Evolutionary conservation across 1,140 invertebrate species (phyloP), one percentile per base, ranked within the genome.

Genomic region (Bombyx mandarina): DNA sequence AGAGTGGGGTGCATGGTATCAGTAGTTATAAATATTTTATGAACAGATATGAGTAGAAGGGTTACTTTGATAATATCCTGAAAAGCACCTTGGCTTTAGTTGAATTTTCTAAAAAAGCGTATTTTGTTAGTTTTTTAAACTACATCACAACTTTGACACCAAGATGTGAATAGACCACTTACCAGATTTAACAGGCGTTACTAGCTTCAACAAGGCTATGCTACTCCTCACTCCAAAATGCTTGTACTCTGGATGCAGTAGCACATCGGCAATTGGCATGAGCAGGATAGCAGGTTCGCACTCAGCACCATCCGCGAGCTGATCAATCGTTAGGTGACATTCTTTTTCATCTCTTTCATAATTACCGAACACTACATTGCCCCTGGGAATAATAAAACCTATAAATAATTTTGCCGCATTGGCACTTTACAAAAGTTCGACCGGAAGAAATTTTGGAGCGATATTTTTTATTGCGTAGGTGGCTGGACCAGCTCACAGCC

Each of bases 171-270:
- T 45, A 26, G 4, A 45, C 6, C 8, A 63, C 74, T 71, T 57
- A 83, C 80, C 66, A 1, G 82, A 86, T 26, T 71, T 75, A 1
- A 86, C 49, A 0, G 72, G 52, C 0, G 68, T 76, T 8, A 83
- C 63, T 8, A 83, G 58, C 54, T 83, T 86, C 12, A 86, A 35
- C 7, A 86, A 54, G 3, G 82, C 80, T 0, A 86, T 58, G 51
- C 80, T 86, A 56, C 71, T 67, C 22, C 56, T 75, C 0, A 65
- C 72, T 0, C 69, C 71, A 44, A 86, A 86, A 54, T 83, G 75
- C 47, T 83, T 83, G 59, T 77, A 86, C 66, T 86, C 79, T 0
- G 82, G 82, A 42, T 83, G 80, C 0, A 86, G 62, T 3, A 86
- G 66, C 1, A 86, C 82, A 48, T 86, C 82, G 8, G 82, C 73